A percentile compares a stretch with the other conserved stretches of the same genome.
phyloP scores from a whole-genome alignment of 2,888 invertebrate genomes.

The Leptothorax acervorum region DNA sequence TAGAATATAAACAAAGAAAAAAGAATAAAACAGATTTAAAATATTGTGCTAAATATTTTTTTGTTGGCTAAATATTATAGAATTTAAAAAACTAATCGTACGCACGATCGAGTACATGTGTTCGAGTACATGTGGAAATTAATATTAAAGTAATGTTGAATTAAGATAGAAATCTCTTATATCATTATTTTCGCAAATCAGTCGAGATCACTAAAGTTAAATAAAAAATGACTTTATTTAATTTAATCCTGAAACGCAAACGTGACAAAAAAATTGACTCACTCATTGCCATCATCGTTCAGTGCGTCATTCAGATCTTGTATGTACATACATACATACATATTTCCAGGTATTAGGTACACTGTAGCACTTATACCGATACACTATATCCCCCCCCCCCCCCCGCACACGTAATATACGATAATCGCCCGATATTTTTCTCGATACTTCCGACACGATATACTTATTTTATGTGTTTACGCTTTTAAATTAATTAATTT shows the following conservation, averaged over 20 bases:
- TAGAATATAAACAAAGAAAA: neutral
- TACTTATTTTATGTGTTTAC: neutral
- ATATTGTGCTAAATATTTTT: neutral
- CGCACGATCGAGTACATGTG: too few relatives aligned
- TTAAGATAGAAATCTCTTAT: too few relatives aligned
- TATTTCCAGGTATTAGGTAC: neutral
- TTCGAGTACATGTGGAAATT: too few relatives aligned
- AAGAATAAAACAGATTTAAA: neutral
- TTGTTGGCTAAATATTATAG: neutral
- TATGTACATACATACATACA: neutral
- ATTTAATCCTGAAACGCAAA: neutral
- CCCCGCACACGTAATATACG: neutral
- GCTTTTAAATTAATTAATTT: too few relatives aligned
- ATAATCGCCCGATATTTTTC: neutral
- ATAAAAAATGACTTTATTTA: neutral
- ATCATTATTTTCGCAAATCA: too few relatives aligned
- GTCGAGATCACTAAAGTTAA: neutral
- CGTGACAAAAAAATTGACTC: neutral
- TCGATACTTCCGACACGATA: neutral
- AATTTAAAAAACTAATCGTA: neutral
- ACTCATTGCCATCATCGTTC: neutral
- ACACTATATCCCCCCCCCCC: neutral
- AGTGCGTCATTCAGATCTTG: neutral
- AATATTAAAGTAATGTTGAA: too few relatives aligned
- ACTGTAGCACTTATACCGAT: neutral